Conservation (phyloP, 2,797 vertebrate species). For the Setipinna tenuifilis region DNA sequence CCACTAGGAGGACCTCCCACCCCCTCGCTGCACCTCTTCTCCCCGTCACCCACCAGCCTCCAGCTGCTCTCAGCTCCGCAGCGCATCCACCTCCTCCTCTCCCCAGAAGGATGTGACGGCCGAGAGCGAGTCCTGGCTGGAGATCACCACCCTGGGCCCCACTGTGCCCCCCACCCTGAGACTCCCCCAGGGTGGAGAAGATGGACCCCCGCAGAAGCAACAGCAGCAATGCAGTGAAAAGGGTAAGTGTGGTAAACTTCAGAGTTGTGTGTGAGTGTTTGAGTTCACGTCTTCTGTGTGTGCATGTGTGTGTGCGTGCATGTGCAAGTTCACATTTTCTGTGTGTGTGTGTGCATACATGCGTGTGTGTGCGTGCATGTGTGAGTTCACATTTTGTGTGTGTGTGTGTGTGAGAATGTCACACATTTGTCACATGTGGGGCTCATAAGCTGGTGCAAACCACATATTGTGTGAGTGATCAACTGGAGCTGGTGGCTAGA, state of each 20-base stretch:
- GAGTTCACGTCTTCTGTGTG: neutral
- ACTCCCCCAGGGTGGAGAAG: neutral
- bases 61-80: conserved; percentile 17
- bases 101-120: conserved; percentile 34
- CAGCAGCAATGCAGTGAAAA: conserved; percentile 21
- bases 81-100: neutral
- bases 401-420: conserved; percentile 25
- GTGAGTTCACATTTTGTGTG: no score
- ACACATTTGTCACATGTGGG: no score
- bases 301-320: no score
- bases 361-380: no score
- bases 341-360: no score
- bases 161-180: neutral
- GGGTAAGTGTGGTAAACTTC: neutral
- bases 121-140: conserved; percentile 53
- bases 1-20: conserved; percentile 1
- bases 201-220: neutral
- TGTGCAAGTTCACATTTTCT: no score
- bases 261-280: no score
- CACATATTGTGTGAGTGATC: no score
- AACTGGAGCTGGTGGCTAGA: no score
- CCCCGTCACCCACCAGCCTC: neutral
- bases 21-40: neutral
- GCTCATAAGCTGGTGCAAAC: no score
- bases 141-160: conserved; percentile 38